Base-by-base conservation (phyloP, 2,797 vertebrate genomes). In the Streptopelia turtur region DNA sequence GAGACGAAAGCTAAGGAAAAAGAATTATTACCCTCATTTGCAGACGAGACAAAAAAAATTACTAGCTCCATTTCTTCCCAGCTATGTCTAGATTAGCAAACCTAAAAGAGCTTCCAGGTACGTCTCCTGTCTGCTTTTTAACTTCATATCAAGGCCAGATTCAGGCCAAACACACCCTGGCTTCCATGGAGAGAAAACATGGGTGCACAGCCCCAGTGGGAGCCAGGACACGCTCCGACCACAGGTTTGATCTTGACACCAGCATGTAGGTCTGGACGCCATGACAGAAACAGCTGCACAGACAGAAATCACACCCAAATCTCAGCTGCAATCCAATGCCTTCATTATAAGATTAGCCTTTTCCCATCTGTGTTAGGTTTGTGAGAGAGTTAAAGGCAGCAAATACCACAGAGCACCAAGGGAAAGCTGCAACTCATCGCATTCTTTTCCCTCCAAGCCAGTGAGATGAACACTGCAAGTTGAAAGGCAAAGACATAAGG, bases 21-120 rank as follows among this genome's bases (percentile, higher is more conserved):
- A 22, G 82, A 93, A 92, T 87, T 69, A 89, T 86, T 83, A 93
- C 31, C 65, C 65, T 94, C 82, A 83, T 95, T 95, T 95, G 63
- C 72, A 94, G 95, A 31, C 2, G 13, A 89, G 71, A 89, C 57
- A 90, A 57, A 59, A 59, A 87, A 81, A 30, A 82, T 33, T 47
- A 92, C 25, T 69, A 82, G 68, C 53, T 59, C 20, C 3, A 37
- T 56, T 71, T 90, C 77, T 93, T 86, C 93, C 50, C 41, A 65
- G 74, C 69, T 75, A 31, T 3, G 41, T 75, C 80, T 86, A 65
- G 41, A 75, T 55, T 30, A 75, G 53, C 27, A 83, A 52, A 86
- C 18, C 37, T 61, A 5, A 68, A 71, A 68, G 50, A 81, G 72
- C 66, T 88, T 15, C 80, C 35, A 91, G 57, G 65, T 75, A 43